Evolutionary conservation across 2,888 invertebrate genomes (phyloP).

Genomic region (Serripes groenlandicus): DNA sequence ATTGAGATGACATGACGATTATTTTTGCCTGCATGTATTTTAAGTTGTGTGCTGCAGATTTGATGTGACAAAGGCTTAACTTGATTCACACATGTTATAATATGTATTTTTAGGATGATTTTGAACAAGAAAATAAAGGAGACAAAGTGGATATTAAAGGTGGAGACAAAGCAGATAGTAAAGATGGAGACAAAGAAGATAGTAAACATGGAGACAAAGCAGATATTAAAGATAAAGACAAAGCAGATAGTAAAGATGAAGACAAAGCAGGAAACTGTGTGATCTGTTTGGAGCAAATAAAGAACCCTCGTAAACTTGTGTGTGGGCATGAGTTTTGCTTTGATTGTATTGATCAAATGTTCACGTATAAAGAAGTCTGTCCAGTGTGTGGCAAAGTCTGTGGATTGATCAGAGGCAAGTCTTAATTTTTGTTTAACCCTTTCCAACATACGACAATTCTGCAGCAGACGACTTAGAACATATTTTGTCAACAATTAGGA

Average conservation of each 20-base stretch:
- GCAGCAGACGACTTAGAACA: too few species aligned
- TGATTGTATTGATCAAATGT: conserved; percentile 47
- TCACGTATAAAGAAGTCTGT: conserved; percentile 40
- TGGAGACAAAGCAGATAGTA: neutral
- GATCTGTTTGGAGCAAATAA: conserved; percentile 46
- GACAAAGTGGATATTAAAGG: too few species aligned
- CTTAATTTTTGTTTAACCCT: neutral
- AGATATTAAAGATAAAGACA: neutral
- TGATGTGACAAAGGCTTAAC: too few species aligned
- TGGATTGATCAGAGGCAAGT: conserved; percentile 50
- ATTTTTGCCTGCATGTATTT: too few species aligned
- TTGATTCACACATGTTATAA: too few species aligned
- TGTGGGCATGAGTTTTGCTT: conserved; percentile 47
- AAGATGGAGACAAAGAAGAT: neutral
- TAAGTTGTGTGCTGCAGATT: too few species aligned
- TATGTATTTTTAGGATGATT: too few species aligned
- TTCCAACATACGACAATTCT: too few species aligned
- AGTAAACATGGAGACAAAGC: neutral
- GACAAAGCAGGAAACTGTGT: conserved; percentile 24
- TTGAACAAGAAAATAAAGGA: too few species aligned
- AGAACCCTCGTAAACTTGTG: conserved; percentile 3
- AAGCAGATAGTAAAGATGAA: neutral
- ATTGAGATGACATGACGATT: too few species aligned
- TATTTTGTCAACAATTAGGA: too few species aligned
- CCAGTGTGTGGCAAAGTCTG: conserved; percentile 55